Evolutionary conservation across 2,113 vertebrate species (phyloP).

Genomic region (Percina caprodes): DNA sequence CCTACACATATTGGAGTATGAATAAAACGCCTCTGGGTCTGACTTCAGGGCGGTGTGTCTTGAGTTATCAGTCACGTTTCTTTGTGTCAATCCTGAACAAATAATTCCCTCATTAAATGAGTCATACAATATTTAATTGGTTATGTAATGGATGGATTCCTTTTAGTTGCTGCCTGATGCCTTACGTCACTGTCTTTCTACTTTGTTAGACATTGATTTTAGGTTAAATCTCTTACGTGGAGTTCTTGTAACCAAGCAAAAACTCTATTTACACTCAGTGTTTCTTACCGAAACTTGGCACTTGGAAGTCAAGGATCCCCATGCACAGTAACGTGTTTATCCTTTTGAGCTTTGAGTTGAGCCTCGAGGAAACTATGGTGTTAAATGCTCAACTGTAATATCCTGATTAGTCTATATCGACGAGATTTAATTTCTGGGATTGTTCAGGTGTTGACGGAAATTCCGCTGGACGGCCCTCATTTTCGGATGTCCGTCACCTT

Average conservation of each 20-base stretch:
- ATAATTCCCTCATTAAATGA: constrained; percentile 17
- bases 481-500: no score
- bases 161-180: not conserved
- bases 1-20: not conserved
- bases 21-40: not conserved
- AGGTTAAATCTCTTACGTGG: not conserved
- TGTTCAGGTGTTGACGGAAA: no score
- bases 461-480: no score
- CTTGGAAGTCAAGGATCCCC: no score
- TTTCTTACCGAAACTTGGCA: not conserved
- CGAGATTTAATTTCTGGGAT: no score
- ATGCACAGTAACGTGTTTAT: no score
- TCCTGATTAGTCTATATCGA: no score
- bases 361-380: no score
- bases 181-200: not conserved
- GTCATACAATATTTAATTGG: constrained; percentile 12
- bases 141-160: not conserved
- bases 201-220: not conserved
- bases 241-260: not conserved
- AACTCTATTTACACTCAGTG: not conserved
- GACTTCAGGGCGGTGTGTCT: not conserved
- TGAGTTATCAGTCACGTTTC: not conserved
- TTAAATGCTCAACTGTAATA: no score
- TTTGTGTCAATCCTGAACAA: not conserved
- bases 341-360: no score